phyloP scores from a whole-genome alignment of 2,113 vertebrate species.

The Syrmaticus mikado region DNA sequence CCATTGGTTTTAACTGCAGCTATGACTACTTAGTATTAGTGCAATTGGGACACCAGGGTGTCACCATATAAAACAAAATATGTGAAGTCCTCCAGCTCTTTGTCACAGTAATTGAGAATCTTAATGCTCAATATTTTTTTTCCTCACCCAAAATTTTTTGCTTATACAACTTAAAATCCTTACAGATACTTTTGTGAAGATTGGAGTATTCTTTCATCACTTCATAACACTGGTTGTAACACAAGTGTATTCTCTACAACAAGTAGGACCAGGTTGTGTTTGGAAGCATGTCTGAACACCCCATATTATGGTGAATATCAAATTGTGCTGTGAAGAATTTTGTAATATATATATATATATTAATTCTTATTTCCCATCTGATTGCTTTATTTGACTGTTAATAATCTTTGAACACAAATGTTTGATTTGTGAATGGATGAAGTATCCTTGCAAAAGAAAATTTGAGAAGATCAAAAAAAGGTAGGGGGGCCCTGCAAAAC shows the following conservation, averaged over 20 bases:
- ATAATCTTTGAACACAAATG: not conserved
- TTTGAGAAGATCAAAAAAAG: no score
- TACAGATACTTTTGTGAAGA: not conserved
- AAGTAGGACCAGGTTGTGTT: not conserved
- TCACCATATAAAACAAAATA: not conserved
- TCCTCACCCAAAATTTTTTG: not conserved
- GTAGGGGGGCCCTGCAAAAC: no score
- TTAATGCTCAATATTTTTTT: not conserved
- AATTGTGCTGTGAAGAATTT: accelerated
- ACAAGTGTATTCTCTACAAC: not conserved
- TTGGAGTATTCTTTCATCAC: not conserved
- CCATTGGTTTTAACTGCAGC: not conserved
- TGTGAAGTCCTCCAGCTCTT: not conserved
- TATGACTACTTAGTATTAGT: not conserved
- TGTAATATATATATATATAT: not conserved
- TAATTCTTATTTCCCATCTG: not conserved
- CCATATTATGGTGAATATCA: not conserved
- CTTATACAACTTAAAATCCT: not conserved
- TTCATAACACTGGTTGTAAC: not conserved
- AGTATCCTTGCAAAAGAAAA: no score
- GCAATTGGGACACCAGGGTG: not conserved
- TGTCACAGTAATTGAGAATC: not conserved
- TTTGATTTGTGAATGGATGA: not conserved
- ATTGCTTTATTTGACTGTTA: not conserved
- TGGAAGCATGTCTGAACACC: not conserved